Evolutionary conservation across 92 coral and sea anemone genomes (phyloP), one percentile per base, ranked within the genome.

Genomic region (Siderastrea radians): DNA sequence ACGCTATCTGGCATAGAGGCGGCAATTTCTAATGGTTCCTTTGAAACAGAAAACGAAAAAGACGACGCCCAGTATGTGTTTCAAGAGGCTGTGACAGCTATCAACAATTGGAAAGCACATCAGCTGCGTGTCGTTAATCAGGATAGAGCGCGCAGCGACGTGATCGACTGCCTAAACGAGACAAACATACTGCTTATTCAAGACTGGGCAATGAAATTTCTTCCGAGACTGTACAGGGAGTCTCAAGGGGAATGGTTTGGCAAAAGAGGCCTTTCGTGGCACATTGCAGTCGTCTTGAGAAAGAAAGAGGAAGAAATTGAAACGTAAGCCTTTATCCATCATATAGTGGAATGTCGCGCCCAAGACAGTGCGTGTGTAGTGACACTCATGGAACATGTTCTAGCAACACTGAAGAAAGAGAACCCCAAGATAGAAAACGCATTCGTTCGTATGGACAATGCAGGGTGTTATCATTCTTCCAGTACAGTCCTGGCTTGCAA

Each of bases 121-220:
- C 89, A 75, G 16, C 87, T 70, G 38, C 38, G 38, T 26, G 38
- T 26, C 38, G 38, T 26, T 26, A 26, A 26, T 26, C 38, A 26
- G 38, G 38, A 26, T 26, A 26, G 0, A 26, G 38, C 38, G 38
- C 38, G 38, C 38, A 26, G 38, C 38, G 38, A 26, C 38, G 38
- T 26, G 38, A 26, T 26, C 38, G 38, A 26, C 38, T 26, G 38
- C 53, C 82, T 84, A 9, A 67, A 47, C 38, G 88, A 84, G 17
- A 52, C 1, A 13, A 53, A n/a, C 46, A 43, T 68, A 68, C 48
- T 84, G 45, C 48, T 73, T 17, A 54, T 63, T 49, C 82, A 84
- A 73, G 88, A 84, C 76, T 84, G 69, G 78, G 88, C 72, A 14
- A 84, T 84, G 88, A 52, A 84, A 49, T 84, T 84, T 49, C 69